Percentiles rank a stretch among this genome's conserved stretches.
phyloP scores from a whole-genome alignment of 2,888 invertebrate species.

The Lepidocyrtinus sp. region DNA sequence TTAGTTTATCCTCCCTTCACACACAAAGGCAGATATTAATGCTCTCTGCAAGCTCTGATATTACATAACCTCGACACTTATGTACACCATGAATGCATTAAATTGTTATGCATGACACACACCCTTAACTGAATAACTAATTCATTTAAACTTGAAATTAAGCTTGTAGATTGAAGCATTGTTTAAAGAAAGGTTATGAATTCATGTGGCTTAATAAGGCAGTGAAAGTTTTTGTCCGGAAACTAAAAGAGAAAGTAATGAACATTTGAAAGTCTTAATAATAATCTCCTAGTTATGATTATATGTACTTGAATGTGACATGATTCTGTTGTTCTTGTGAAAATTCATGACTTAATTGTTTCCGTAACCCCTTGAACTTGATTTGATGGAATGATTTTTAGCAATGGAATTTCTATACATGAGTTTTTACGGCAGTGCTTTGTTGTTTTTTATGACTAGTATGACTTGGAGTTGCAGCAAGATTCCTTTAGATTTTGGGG shows the following conservation, averaged over 20 bases:
- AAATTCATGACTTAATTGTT: neutral
- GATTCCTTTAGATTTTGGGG: constrained; percentile 40
- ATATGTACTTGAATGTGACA: neutral
- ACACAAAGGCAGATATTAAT: constrained; percentile 43
- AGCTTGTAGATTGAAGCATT: too few species aligned
- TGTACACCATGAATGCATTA: too few species aligned
- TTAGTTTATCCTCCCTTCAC: neutral
- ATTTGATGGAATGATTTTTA: neutral
- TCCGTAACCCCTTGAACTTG: neutral
- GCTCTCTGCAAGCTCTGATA: constrained; percentile 49
- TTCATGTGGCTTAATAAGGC: too few species aligned
- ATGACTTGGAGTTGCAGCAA: constrained; percentile 21
- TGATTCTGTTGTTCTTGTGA: neutral
- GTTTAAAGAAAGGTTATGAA: too few species aligned
- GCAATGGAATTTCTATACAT: constrained; percentile 7
- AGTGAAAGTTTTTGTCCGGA: too few species aligned
- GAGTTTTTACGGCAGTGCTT: constrained; percentile 60
- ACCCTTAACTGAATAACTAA: too few species aligned
- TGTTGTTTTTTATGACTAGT: constrained; percentile 57
- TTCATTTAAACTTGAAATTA: too few species aligned
- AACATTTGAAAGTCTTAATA: too few species aligned
- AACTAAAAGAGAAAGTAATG: too few species aligned
- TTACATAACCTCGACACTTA: neutral
- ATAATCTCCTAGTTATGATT: constrained; percentile 1
- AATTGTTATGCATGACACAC: too few species aligned